Base-by-base conservation (phyloP, 2,797 vertebrate genomes). In the Sebastiscus tertius region DNA sequence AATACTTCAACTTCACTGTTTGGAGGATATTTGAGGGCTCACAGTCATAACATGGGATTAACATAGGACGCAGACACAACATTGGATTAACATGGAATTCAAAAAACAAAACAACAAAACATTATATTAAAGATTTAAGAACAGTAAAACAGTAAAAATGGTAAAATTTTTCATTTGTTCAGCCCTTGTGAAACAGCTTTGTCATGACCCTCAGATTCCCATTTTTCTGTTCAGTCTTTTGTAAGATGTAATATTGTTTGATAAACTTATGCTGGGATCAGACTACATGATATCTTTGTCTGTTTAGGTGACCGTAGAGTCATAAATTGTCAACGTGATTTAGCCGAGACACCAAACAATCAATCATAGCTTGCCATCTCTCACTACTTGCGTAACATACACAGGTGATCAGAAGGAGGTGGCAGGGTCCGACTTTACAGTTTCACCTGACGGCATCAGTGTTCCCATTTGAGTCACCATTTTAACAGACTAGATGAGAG, bases 371-470 rank as follows among this genome's bases (percentile, higher is more conserved):
- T 34, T 77, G 39, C 22, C 22, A 29, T 62, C 72, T 27, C 55
- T 58, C 18, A 6, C n/a, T 4, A 60, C 29, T 16, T 36, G 31
- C 10, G 2, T 67, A 0, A 52, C 5, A 1, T 12, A 46, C 20
- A 27, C 31, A 66, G 22, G 39, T 10, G 39, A 54, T 61, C 29
- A n/a, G 8, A 59, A 29, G 31, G 8, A 27, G 64, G 22, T 16
- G 20, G 13, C 11, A 22, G 29, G 16, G 66, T 60, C 70, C 24
- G 10, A 70, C 49, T 52, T 46, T 46, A 18, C 42, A 18, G 0
- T 18, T 46, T 1, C 16, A 42, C 14, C 0, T 16, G 39, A 39
- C 2, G 0, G 36, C 36, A 39, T 39, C 13, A 14, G 36, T 39
- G 0, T 39, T 14, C 36, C 36, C 36, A 39, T 42, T 16, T 16